Percentiles rank a stretch among this genome's conserved stretches.
phyloP scores from a whole-genome alignment of 2,113 vertebrate genomes.

The Hystrix cristata region DNA sequence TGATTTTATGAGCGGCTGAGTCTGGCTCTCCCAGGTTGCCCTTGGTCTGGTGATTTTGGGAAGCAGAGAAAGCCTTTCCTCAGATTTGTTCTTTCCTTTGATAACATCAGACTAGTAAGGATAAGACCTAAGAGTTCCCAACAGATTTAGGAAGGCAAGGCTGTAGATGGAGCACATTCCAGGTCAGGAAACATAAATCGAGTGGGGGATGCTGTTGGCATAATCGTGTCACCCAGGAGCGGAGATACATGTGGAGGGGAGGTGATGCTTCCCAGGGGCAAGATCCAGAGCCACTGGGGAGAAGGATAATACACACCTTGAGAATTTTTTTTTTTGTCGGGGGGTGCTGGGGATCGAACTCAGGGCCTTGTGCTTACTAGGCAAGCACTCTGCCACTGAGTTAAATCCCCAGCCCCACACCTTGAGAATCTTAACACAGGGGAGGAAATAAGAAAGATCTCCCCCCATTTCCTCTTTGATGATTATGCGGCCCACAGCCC shows the following conservation, averaged over 20 bases:
- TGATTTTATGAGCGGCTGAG: not conserved
- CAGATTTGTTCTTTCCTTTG: not conserved
- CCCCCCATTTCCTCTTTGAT: not conserved
- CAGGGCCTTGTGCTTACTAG: too few species aligned
- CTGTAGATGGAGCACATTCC: not conserved
- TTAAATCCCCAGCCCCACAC: too few species aligned
- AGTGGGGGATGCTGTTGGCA: too few species aligned
- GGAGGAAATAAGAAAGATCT: not conserved
- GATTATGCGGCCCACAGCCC: not conserved
- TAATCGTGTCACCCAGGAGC: not conserved
- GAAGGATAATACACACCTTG: not conserved
- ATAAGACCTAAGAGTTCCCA: not conserved
- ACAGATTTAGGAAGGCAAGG: not conserved
- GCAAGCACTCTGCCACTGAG: too few species aligned
- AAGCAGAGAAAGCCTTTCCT: not conserved
- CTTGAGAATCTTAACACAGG: not conserved
- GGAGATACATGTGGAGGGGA: not conserved
- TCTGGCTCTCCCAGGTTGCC: not conserved
- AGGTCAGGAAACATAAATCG: not conserved
- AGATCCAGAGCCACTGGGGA: not conserved
- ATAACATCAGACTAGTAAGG: not conserved
- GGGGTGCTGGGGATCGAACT: too few species aligned
- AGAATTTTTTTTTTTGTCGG: not conserved
- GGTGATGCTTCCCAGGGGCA: not conserved
- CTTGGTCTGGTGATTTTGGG: not conserved